A percentile compares a stretch with the other conserved stretches of the same genome.
Evolutionary conservation across 1,140 invertebrate genomes (phyloP).

Genomic region (Cyclina sinensis): DNA sequence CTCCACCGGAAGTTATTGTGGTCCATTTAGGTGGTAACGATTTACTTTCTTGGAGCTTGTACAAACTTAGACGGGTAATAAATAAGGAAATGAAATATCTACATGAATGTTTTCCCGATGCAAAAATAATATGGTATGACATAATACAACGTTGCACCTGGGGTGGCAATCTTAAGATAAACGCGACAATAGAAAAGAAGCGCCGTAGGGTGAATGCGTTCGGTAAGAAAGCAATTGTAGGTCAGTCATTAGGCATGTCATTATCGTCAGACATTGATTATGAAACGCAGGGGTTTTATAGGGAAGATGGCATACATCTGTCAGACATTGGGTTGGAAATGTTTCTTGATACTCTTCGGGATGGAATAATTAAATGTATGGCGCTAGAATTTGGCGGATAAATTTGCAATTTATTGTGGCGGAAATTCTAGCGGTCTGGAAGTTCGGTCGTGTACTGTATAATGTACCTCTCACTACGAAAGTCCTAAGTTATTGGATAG

Average conservation of each 20-base stretch:
- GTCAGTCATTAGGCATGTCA: no score
- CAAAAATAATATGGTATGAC: conserved; percentile 1
- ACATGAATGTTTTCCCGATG: background rate
- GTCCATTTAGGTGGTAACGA: background rate
- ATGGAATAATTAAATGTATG: background rate
- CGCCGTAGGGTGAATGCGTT: conserved; percentile 23
- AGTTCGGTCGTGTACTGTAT: background rate
- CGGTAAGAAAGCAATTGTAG: background rate
- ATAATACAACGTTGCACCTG: conserved; percentile 23
- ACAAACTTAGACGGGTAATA: background rate
- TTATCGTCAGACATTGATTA: conserved; percentile 24
- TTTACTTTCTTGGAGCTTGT: background rate
- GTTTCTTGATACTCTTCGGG: background rate
- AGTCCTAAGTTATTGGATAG: background rate
- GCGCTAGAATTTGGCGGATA: background rate
- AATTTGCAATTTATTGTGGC: background rate
- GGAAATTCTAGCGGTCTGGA: background rate
- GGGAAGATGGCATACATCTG: conserved; percentile 27
- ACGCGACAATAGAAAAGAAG: conserved; percentile 3
- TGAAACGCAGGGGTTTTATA: conserved; percentile 20
- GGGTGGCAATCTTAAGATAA: background rate
- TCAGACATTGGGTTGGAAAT: conserved; percentile 36
- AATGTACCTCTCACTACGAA: background rate
- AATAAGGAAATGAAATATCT: background rate
- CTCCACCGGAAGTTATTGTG: background rate